Evolutionary conservation across 2,797 vertebrate species (phyloP), one percentile per base, ranked within the genome.

Genomic region (Hephaestus fuliginosus): DNA sequence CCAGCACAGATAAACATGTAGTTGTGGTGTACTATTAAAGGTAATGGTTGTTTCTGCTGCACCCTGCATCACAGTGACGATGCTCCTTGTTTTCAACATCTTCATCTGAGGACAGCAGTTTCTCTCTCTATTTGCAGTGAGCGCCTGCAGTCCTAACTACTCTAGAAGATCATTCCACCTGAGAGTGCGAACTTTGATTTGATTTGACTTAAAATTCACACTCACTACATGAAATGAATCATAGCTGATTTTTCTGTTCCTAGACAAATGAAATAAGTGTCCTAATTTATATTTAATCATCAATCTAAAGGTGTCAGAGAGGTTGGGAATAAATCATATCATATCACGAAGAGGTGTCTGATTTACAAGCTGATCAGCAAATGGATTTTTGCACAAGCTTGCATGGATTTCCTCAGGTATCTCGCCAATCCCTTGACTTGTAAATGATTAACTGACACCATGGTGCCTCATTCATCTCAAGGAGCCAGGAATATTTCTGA

Each of bases 361-460:
- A 76, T 85, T 80, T 81, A 83, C 61, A 76, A 71, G 49, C 30
- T 66, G 76, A 73, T 67, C 63, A 39, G 61, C 15, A 36, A 73
- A 77, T 73, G 33, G 44, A 78, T 78, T 83, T 79, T 17, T 70
- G 22, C 57, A 58, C 39, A 25, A 53, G 41, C 17, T 30, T n/a
- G 14, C 36, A 3, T 33, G 44, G 25, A 70, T 74, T 74, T 86
- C 81, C 57, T 68, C 49, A 49, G 57, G 60, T 70, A 63, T 88
- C 11, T 60, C 58, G 49, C 70, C 28, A 49, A 56, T 74, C 71
- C 30, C 55, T 74, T 55, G 64, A 82, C 60, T 74, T 82, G 77
- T 70, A 81, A 80, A 90, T 81, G 52, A 85, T 55, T 49, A 80
- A 88, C 86, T 78, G 87, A 72, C 75, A 75, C 46, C 20, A 70